These are phyloP conservation scores for Hippocampus mohnikei DNA, from an alignment of 2,113 vertebrate genomes.

Conservation along the genomic window DNA sequence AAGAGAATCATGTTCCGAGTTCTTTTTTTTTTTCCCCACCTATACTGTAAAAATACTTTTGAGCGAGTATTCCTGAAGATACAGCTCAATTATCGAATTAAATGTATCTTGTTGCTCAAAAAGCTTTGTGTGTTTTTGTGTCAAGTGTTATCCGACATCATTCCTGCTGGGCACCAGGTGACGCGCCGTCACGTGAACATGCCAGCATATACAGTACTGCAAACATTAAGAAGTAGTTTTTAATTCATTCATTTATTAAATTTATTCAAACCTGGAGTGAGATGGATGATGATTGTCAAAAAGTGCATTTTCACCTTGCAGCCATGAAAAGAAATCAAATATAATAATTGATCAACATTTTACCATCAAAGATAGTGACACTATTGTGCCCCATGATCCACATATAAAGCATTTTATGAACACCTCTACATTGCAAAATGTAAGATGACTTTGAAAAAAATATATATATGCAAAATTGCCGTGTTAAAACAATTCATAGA, in stretches of 20 bases:
- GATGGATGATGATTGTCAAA: too few relatives aligned
- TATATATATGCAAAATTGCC: too few relatives aligned
- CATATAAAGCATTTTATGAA: too few relatives aligned
- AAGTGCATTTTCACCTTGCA: too few relatives aligned
- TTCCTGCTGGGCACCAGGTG: slow-evolving; percentile 1
- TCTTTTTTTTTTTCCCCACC: slow-evolving; percentile 14
- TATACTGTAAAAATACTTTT: slow-evolving; percentile 22
- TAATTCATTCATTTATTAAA: background rate
- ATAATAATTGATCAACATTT: too few relatives aligned
- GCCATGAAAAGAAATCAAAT: too few relatives aligned
- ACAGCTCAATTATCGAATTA: slow-evolving; percentile 58
- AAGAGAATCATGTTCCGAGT: slow-evolving; percentile 51
- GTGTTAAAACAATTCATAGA: too few relatives aligned
- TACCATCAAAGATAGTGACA: too few relatives aligned
- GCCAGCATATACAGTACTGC: background rate
- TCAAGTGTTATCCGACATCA: slow-evolving; percentile 12
- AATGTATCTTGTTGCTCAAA: slow-evolving; percentile 65
- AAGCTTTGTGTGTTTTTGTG: slow-evolving; percentile 35
- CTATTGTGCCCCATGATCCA: too few relatives aligned
- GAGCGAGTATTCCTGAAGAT: slow-evolving; percentile 30
- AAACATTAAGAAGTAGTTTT: background rate
- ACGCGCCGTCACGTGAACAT: slow-evolving; percentile 1
- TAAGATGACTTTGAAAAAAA: too few relatives aligned
- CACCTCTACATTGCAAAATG: too few relatives aligned
- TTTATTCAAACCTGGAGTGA: background rate